Percentiles rank a stretch among this genome's conserved stretches.
Evolutionary conservation across 2,888 invertebrate species (phyloP).

Genomic region (Acleris cristana): DNA sequence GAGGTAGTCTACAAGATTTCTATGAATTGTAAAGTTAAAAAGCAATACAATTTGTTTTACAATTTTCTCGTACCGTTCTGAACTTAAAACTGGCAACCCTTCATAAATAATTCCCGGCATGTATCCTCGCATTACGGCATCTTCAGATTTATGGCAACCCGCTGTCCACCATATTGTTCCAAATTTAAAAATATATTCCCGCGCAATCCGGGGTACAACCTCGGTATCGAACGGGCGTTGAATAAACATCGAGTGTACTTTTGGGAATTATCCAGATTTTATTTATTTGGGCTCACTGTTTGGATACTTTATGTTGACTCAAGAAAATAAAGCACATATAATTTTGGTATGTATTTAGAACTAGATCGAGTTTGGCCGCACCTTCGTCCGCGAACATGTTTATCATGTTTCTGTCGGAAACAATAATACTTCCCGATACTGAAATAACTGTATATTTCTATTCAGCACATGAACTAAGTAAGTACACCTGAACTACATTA

Average conservation of each 20-base stretch:
- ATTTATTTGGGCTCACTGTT: conserved; percentile 53
- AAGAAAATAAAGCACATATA: background rate
- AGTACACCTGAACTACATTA: no score
- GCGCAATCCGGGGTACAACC: conserved; percentile 56
- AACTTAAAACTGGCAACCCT: conserved; percentile 65
- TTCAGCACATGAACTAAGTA: no score
- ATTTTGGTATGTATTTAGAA: no score
- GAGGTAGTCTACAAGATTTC: background rate
- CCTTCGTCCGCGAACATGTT: no score
- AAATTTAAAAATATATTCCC: conserved; percentile 78
- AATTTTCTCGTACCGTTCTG: conserved; percentile 54
- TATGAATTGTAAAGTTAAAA: background rate
- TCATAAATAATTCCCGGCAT: conserved; percentile 77
- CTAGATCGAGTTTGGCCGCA: no score
- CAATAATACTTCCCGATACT: no score
- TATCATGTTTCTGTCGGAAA: no score
- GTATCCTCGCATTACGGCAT: conserved; percentile 77
- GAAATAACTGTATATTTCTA: no score
- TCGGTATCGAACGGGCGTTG: conserved; percentile 51
- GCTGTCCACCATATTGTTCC: conserved; percentile 79
- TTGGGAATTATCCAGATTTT: conserved; percentile 59
- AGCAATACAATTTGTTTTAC: conserved; percentile 25
- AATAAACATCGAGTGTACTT: conserved; percentile 59
- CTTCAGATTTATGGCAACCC: conserved; percentile 79
- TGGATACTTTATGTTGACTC: conserved; percentile 43